phyloP scores from a whole-genome alignment of 2,113 vertebrate genomes.

The Alexandromys fortis region DNA sequence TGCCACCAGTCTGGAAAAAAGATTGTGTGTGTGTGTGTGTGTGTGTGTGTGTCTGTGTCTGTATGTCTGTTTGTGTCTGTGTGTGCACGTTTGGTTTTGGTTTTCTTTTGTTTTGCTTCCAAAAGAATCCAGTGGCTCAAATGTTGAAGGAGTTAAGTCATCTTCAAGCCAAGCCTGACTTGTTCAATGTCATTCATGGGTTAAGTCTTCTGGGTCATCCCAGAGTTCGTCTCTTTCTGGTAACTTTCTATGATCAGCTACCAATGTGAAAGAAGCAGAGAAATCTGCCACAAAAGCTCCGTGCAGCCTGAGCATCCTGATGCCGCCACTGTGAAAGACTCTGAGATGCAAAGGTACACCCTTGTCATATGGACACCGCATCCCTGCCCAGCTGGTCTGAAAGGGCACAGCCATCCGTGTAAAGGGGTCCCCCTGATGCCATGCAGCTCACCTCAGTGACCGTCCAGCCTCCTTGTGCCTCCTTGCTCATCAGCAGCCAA shows the following conservation, averaged over 20 bases:
- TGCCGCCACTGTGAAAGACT: not conserved
- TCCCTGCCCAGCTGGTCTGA: not conserved
- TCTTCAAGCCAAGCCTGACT: constrained; percentile 28
- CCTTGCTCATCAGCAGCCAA: not conserved
- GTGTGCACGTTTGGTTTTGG: not conserved
- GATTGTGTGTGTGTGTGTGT: not conserved
- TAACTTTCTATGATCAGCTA: constrained; percentile 18
- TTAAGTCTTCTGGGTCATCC: constrained; percentile 26
- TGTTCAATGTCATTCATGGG: not conserved
- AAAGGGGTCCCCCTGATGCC: not conserved
- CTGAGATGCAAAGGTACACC: not conserved
- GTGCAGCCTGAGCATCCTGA: no score
- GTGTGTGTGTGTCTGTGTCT: no score
- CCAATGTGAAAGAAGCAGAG: not conserved
- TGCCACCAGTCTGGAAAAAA: not conserved
- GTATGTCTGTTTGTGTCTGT: not conserved
- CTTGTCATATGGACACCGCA: not conserved
- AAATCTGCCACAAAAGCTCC: not conserved
- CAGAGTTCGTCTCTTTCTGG: not conserved
- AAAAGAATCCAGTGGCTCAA: not conserved
- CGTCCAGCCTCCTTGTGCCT: not conserved
- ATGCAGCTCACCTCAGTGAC: not conserved
- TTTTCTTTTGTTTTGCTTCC: not conserved
- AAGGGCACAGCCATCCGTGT: not conserved
- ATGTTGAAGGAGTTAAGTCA: constrained; percentile 24